These are phyloP conservation scores for Penaeus japonicus DNA, from an alignment of 1,140 invertebrate genomes.

Conservation along the genomic window DNA sequence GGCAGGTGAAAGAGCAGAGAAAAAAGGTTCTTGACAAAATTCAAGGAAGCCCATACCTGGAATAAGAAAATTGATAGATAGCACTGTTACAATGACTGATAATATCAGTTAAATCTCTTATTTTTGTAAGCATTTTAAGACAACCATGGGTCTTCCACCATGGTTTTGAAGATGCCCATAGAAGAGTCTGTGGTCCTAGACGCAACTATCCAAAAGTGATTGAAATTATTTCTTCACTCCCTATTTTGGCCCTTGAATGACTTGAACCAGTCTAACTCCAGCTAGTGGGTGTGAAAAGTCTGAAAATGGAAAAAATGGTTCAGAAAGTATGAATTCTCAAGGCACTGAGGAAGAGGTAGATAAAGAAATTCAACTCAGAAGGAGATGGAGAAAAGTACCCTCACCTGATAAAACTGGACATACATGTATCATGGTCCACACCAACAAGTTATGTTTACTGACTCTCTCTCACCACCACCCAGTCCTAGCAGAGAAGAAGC, in stretches of 20 bases:
- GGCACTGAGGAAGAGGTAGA: not conserved
- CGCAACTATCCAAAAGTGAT: slow-evolving; percentile 27
- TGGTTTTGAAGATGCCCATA: not conserved
- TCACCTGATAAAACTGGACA: slow-evolving; percentile 27
- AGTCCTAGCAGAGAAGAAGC: slow-evolving; percentile 17
- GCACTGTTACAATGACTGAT: not conserved
- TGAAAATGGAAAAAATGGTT: not conserved
- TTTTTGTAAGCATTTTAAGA: not conserved
- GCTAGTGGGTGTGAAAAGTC: not conserved
- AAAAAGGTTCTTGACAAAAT: slow-evolving; percentile 31
- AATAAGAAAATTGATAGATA: not conserved
- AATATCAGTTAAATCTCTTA: not conserved
- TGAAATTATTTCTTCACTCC: slow-evolving; percentile 32
- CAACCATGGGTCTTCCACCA: not conserved
- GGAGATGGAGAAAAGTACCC: not conserved
- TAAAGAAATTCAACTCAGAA: not conserved
- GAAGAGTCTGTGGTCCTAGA: slow-evolving; percentile 26
- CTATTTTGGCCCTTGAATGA: slow-evolving; percentile 35
- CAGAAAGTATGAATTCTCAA: not conserved
- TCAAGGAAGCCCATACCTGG: slow-evolving; percentile 19
- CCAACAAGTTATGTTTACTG: slow-evolving; percentile 38
- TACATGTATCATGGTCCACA: slow-evolving; percentile 44
- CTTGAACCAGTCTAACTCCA: not conserved
- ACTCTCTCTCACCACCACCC: slow-evolving; percentile 37
- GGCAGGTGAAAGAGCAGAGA: not conserved